phyloP scores from a whole-genome alignment of 2,888 invertebrate species.

The Amphimallon solstitiale region DNA sequence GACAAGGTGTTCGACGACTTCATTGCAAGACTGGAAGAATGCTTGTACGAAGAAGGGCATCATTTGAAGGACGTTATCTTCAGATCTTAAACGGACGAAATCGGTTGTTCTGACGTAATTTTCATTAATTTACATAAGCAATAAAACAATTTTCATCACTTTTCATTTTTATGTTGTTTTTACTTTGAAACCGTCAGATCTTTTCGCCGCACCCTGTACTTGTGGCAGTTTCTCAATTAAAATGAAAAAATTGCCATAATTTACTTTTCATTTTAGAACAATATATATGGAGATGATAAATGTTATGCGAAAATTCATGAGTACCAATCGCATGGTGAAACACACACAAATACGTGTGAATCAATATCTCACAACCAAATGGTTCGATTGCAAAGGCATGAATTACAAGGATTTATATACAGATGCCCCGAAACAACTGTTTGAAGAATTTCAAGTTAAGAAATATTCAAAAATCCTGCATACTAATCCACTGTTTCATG shows the following conservation, averaged over 20 bases:
- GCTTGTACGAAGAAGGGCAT: too few species aligned
- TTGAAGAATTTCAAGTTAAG: constrained; percentile 44
- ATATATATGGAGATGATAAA: constrained; percentile 44
- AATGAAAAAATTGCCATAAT: not conserved
- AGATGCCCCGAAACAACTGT: constrained; percentile 45
- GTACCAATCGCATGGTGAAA: constrained; percentile 43
- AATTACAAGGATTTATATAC: constrained; percentile 40
- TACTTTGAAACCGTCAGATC: too few species aligned
- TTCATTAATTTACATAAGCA: too few species aligned
- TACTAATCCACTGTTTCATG: constrained; percentile 45
- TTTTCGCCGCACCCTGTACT: too few species aligned
- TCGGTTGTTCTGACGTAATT: too few species aligned
- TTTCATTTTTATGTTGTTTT: too few species aligned
- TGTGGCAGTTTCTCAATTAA: too few species aligned
- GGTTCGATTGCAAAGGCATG: constrained; percentile 46
- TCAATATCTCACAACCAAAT: constrained; percentile 46
- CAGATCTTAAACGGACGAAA: too few species aligned
- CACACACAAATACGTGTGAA: constrained; percentile 46
- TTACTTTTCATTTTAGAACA: constrained; percentile 29
- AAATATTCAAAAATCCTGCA: constrained; percentile 42
- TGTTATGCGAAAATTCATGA: constrained; percentile 45
- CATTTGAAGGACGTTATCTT: too few species aligned
- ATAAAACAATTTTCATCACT: too few species aligned
- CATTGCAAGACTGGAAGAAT: too few species aligned
- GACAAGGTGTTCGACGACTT: too few species aligned